Evolutionary conservation across 2,888 invertebrate genomes (phyloP).

Genomic region (Pachymerium ferrugineum): DNA sequence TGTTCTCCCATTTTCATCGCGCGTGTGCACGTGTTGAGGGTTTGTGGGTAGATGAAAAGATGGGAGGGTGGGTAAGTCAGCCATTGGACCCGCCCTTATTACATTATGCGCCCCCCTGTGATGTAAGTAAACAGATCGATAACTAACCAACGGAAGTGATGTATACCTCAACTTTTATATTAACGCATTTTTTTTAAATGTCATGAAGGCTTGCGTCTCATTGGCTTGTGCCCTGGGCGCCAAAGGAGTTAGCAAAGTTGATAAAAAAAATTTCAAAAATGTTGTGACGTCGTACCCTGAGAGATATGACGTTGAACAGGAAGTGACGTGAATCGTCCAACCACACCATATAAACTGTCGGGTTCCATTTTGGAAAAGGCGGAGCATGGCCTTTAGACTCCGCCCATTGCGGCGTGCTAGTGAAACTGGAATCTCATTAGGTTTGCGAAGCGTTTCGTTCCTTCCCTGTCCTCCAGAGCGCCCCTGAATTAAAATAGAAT

Average conservation of each 20-base stretch:
- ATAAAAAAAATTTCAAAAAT: background rate
- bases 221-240: background rate
- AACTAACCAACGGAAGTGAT: background rate
- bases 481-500: background rate
- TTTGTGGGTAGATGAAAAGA: background rate
- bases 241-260: background rate
- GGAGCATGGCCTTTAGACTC: background rate
- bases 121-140: background rate
- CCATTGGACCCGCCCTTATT: background rate
- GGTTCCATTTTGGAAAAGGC: conserved; percentile 28
- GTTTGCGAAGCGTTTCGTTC: background rate
- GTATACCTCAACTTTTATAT: background rate
- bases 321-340: conserved; percentile 16
- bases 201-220: background rate
- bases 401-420: background rate
- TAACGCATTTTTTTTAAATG: background rate
- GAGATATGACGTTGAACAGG: background rate
- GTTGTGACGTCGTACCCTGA: background rate
- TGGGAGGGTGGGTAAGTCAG: background rate
- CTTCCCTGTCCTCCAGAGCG: background rate
- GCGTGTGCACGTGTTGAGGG: background rate
- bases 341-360: background rate
- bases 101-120: background rate
- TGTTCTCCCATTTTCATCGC: background rate
- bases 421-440: conserved; percentile 5